Conservation (phyloP, 2,113 vertebrate species). For the Crotalus horridus region DNA sequence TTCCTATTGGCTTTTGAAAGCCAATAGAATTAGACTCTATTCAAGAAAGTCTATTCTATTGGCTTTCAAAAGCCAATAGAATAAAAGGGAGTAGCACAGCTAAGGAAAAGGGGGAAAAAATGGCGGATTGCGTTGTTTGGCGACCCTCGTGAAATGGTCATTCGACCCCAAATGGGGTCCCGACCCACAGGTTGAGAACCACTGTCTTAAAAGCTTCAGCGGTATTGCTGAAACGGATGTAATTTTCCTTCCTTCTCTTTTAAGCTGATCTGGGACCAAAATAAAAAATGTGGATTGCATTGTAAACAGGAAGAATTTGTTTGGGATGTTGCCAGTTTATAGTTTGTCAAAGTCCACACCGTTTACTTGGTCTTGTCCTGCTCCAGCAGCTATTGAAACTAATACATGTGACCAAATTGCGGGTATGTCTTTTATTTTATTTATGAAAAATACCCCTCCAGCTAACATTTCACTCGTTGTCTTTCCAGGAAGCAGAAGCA, state of each 20-base stretch:
- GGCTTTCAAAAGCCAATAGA: too few species aligned
- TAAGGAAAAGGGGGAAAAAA: too few species aligned
- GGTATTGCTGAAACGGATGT: not conserved
- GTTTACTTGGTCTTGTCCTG: not conserved
- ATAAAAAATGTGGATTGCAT: not conserved
- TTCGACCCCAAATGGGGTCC: too few species aligned
- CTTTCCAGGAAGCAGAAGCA: constrained; percentile 77
- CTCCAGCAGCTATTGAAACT: not conserved
- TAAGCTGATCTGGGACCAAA: not conserved
- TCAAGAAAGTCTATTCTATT: too few species aligned
- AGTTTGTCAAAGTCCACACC: not conserved
- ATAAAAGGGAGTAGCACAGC: too few species aligned
- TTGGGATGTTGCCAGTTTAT: not conserved
- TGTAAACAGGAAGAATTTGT: not conserved
- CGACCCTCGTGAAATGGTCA: too few species aligned
- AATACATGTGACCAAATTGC: not conserved
- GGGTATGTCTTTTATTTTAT: not conserved
- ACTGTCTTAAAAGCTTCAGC: not conserved
- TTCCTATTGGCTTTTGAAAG: too few species aligned
- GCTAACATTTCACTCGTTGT: not conserved
- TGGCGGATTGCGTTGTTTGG: too few species aligned
- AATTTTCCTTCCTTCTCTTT: not conserved
- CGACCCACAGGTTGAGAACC: too few species aligned
- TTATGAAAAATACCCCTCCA: not conserved
- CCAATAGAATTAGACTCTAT: too few species aligned